Evolutionary conservation across 2,888 invertebrate genomes (phyloP), one percentile per base, ranked within the genome.

Genomic region (Mimachlamys varia): DNA sequence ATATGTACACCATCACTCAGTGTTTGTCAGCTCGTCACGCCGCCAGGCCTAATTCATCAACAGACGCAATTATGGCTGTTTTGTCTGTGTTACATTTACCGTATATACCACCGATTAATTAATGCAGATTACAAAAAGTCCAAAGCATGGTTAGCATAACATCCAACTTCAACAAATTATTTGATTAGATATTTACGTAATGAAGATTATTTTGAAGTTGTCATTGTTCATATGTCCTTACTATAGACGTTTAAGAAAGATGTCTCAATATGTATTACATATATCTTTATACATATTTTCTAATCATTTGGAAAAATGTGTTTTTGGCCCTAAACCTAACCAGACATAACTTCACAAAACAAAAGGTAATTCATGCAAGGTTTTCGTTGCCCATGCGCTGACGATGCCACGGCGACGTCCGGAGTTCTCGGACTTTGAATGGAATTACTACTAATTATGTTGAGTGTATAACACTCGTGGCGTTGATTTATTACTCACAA

Each of bases 11-110:
- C 76, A 76, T 76, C 76, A 76, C 33, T 76, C 76, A 76, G 4
- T 33, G 33, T 76, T 76, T 76, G 76, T 76, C 76, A 76, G 5
- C 4, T 76, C 76, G 76, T 76, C 76, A 76, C 76, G 76, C 76
- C 10, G 76, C 33, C 15, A 76, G 33, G 12, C 15, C 33, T 76
- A 76, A 76, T 76, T 76, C 76, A 76, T 76, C 76, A 76, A 76
- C 76, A 76, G 13, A 76, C 15, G 76, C 33, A 76, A 76, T 76
- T 76, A 76, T 44, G 7, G 44, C 76, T 7, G 27, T 76, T 33
- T 53, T 53, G 53, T 53, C 53, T 53, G 53, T 17, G 15, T 13
- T 53, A 53, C 13, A 53, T 15, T 19, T 15, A 53, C 53, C 53
- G 5, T 17, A 10, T 53, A 44, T 53, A 53, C 13, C 12, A 19